Base-by-base conservation (phyloP, 2,888 invertebrate genomes). In the Zhuqinia jingwanae region DNA sequence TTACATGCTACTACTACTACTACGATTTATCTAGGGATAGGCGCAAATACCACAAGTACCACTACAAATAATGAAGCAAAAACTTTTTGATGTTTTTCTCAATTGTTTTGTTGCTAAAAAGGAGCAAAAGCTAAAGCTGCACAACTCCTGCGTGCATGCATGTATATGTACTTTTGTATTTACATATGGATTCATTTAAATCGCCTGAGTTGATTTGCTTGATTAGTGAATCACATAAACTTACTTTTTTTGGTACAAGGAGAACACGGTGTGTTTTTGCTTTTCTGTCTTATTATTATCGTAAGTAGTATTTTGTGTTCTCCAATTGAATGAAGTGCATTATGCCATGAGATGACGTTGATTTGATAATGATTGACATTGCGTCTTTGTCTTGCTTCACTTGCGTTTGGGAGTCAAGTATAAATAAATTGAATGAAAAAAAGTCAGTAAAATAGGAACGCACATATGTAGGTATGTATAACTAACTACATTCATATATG, bases 171-270 rank as follows among this genome's bases (percentile, higher is more conserved):
- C n/a, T n/a, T n/a, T n/a, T n/a, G n/a, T 36, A 36, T 36, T 6
- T 36, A 6, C 8, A 36, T 36, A 36, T 36, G 36, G 36, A 36
- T 65, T 65, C 10, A 10, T 42, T 36, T n/a, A 65, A 42, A 65
- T 65, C 20, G 30, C 17, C 17, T 65, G 36, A 65, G 36, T 65
- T 65, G 65, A 65, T 65, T 65, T 65, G 65, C 65, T 36, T 65
- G 65, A 65, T 65, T 42, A 65, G 65, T 30, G 17, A 65, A 15
- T 65, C 10, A 22, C 45, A 45, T n/a, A 68, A 15, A 10, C 2
- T 45, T 45, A 53, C 11, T 80, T 36, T 83, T 83, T 83, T 68
- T 65, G 65, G 63, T 83, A 83, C 83, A 83, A 83, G 83, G 83
- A 30, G 53, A 83, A 77, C 83, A 60, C 20, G 36, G 36, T 36